These are phyloP conservation scores for Ceraclea dissimilis DNA, from an alignment of 2,888 invertebrate species.

Conservation along the genomic window DNA sequence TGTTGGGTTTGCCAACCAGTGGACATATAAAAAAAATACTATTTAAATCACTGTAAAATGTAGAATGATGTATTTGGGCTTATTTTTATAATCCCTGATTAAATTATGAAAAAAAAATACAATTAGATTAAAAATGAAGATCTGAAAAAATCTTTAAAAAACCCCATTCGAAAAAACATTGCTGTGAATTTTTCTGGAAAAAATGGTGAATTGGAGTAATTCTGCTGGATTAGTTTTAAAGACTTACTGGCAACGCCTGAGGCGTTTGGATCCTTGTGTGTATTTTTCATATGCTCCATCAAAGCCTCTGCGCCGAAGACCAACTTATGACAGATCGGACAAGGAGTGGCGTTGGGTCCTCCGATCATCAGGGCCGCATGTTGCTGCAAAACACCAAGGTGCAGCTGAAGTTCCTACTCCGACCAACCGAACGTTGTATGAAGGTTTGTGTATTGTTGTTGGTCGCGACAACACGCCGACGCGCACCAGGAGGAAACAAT, in stretches of 20 bases:
- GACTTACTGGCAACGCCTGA: slow-evolving; percentile 85
- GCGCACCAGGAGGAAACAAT: slow-evolving; percentile 10
- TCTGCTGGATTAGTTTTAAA: slow-evolving; percentile 22
- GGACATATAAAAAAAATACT: too few relatives aligned
- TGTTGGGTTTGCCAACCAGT: too few relatives aligned
- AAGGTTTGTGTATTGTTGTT: slow-evolving; percentile 29
- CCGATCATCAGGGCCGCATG: slow-evolving; percentile 87
- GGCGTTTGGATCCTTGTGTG: slow-evolving; percentile 88
- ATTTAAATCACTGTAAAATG: too few relatives aligned
- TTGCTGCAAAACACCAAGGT: slow-evolving; percentile 93
- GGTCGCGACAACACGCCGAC: slow-evolving; percentile 5
- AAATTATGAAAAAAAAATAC: too few relatives aligned
- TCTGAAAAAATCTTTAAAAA: too few relatives aligned
- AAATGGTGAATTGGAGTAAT: too few relatives aligned
- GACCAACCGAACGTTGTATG: slow-evolving; percentile 35
- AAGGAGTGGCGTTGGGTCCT: slow-evolving; percentile 85
- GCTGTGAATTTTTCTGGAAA: too few relatives aligned
- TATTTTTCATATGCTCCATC: slow-evolving; percentile 94
- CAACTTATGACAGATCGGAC: slow-evolving; percentile 91
- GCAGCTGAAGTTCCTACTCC: slow-evolving; percentile 78
- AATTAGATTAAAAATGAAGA: too few relatives aligned
- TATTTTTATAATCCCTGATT: too few relatives aligned
- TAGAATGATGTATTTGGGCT: too few relatives aligned
- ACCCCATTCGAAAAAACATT: too few relatives aligned
- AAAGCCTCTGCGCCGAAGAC: slow-evolving; percentile 88